Evolutionary conservation across 1,140 invertebrate genomes (phyloP).

Genomic region (Zaprionus capensis): DNA sequence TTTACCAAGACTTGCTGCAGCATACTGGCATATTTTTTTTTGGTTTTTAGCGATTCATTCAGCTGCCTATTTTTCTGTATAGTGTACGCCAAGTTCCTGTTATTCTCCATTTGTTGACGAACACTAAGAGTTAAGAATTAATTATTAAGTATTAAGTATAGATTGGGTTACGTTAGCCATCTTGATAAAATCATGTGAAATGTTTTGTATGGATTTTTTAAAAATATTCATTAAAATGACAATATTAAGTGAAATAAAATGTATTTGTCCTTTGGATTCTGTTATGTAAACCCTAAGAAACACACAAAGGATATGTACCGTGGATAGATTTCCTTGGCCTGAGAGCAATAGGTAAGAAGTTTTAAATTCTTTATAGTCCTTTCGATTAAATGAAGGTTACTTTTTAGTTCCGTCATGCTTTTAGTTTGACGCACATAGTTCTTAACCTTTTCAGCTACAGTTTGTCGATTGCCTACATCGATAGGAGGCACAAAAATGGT

Average conservation of each 20-base stretch:
- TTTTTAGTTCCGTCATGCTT: slow-evolving; percentile 71
- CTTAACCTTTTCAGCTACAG: slow-evolving; percentile 37
- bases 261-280: neutral
- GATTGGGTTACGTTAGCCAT: neutral
- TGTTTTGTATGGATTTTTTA: neutral
- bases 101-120: slow-evolving; percentile 66
- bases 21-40: slow-evolving; percentile 55
- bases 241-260: neutral
- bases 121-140: slow-evolving; percentile 44
- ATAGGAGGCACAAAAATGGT: neutral
- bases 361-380: slow-evolving; percentile 73
- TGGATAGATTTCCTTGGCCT: slow-evolving; percentile 67
- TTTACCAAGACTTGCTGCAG: slow-evolving; percentile 61
- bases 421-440: slow-evolving; percentile 72
- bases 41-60: slow-evolving; percentile 57
- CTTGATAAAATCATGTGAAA: no score
- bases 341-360: slow-evolving; percentile 69
- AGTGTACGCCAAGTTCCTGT: slow-evolving; percentile 57
- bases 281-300: neutral
- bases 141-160: neutral
- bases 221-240: neutral
- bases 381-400: slow-evolving; percentile 63
- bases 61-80: slow-evolving; percentile 47
- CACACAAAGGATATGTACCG: neutral
- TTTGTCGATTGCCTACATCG: neutral